These are phyloP conservation scores for Malthinus flaveolus DNA, from an alignment of 2,888 invertebrate genomes.

Conservation along the genomic window DNA sequence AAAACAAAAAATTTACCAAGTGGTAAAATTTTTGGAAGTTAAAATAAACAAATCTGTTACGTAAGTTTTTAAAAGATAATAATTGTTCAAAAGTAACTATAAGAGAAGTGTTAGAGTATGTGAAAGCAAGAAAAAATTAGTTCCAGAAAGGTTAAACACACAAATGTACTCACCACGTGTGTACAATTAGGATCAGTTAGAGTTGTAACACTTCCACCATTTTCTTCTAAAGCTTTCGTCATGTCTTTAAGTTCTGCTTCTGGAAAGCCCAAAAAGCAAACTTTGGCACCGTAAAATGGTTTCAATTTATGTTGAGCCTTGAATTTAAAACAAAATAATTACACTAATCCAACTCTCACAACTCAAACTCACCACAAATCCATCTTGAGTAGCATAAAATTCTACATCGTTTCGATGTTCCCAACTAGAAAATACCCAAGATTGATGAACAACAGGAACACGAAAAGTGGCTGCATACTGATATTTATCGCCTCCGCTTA, in stretches of 20 bases:
- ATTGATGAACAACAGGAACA: slow-evolving; percentile 82
- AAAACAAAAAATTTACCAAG: too few species aligned
- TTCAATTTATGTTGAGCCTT: slow-evolving; percentile 75
- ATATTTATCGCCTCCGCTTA: slow-evolving; percentile 90
- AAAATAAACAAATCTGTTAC: too few species aligned
- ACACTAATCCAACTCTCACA: not conserved
- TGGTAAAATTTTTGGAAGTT: too few species aligned
- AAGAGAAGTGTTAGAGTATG: not conserved
- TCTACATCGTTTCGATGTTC: slow-evolving; percentile 70
- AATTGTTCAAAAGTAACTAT: not conserved
- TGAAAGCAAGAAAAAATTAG: not conserved
- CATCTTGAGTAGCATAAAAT: slow-evolving; percentile 72
- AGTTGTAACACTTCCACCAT: slow-evolving; percentile 79
- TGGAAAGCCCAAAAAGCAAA: slow-evolving; percentile 89
- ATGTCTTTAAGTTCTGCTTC: slow-evolving; percentile 90
- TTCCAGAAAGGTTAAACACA: not conserved
- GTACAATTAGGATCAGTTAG: slow-evolving; percentile 84
- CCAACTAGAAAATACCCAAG: slow-evolving; percentile 92
- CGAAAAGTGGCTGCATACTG: slow-evolving; percentile 90
- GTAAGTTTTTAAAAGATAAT: too few species aligned
- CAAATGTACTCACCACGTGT: slow-evolving; percentile 81
- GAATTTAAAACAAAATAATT: slow-evolving; percentile 37
- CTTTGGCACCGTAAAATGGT: slow-evolving; percentile 84
- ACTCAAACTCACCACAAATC: slow-evolving; percentile 63
- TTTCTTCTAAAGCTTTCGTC: slow-evolving; percentile 84